Conservation (phyloP, 2,888 invertebrate species). For the Bruchidius siliquastri region DNA sequence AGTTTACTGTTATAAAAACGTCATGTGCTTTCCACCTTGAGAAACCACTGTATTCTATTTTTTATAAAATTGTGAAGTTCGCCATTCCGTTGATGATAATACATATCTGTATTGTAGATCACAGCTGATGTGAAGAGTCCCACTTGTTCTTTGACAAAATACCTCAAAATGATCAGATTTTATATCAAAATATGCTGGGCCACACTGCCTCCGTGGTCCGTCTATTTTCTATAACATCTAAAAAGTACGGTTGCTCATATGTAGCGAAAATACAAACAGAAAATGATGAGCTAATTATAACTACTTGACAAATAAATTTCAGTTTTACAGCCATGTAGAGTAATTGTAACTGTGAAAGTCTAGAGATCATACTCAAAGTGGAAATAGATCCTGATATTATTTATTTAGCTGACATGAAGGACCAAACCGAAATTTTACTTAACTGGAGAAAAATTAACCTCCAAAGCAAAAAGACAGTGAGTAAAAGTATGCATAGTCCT, state of each 20-base stretch:
- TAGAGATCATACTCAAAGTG: not conserved
- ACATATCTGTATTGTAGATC: constrained; percentile 43
- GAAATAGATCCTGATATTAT: not conserved
- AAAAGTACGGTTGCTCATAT: not conserved
- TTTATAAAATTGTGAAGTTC: constrained; percentile 19
- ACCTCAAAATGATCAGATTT: constrained; percentile 15
- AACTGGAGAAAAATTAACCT: too few relatives aligned
- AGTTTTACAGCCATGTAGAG: not conserved
- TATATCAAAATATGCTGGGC: constrained; percentile 16
- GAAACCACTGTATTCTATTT: not conserved
- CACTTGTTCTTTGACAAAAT: constrained; percentile 33
- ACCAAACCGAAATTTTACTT: too few relatives aligned
- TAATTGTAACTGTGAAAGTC: not conserved
- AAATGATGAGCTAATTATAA: not conserved
- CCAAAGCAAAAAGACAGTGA: too few relatives aligned
- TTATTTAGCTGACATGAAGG: not conserved
- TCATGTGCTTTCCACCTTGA: not conserved
- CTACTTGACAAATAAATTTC: not conserved
- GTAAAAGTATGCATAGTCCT: too few relatives aligned
- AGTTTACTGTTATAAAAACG: not conserved
- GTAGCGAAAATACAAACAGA: not conserved
- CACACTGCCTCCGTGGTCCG: not conserved
- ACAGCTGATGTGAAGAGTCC: constrained; percentile 47
- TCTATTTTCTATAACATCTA: not conserved
- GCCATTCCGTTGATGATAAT: constrained; percentile 23